Conservation (phyloP, 2,113 vertebrate species). For the Solea solea region DNA sequence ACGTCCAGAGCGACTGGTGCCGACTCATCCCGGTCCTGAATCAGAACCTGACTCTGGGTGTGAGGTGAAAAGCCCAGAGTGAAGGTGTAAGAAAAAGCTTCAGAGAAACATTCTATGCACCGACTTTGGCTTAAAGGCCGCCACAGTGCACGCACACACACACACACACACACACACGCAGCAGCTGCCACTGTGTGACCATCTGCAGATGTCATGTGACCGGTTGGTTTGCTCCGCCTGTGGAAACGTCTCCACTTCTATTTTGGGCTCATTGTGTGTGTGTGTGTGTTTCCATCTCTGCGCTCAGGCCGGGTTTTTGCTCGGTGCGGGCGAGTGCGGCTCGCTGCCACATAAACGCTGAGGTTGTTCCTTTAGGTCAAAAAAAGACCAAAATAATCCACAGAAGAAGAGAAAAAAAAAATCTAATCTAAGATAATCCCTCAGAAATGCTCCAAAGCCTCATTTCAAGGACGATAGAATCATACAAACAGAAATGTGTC, state of each 20-base stretch:
- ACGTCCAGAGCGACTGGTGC: neutral
- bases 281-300: slow-evolving; percentile 19
- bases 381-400: neutral
- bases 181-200: slow-evolving; percentile 53
- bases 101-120: neutral
- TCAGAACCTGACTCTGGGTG: neutral
- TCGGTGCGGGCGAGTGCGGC: neutral
- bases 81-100: slow-evolving; percentile 9
- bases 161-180: slow-evolving; percentile 13
- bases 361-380: neutral
- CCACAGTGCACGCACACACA: slow-evolving; percentile 17
- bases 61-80: neutral
- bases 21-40: neutral
- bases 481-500: too few relatives aligned
- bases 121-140: slow-evolving; percentile 12
- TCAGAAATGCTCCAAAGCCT: too few relatives aligned
- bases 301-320: slow-evolving; percentile 15
- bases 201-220: slow-evolving; percentile 48
- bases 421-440: too few relatives aligned
- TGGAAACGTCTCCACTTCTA: slow-evolving; percentile 37
- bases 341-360: neutral
- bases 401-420: neutral
- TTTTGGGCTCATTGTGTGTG: slow-evolving; percentile 25
- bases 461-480: too few relatives aligned
- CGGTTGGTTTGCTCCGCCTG: slow-evolving; percentile 23